Conservation (phyloP, 2,888 invertebrate genomes). For the Invenusta paracnida region DNA sequence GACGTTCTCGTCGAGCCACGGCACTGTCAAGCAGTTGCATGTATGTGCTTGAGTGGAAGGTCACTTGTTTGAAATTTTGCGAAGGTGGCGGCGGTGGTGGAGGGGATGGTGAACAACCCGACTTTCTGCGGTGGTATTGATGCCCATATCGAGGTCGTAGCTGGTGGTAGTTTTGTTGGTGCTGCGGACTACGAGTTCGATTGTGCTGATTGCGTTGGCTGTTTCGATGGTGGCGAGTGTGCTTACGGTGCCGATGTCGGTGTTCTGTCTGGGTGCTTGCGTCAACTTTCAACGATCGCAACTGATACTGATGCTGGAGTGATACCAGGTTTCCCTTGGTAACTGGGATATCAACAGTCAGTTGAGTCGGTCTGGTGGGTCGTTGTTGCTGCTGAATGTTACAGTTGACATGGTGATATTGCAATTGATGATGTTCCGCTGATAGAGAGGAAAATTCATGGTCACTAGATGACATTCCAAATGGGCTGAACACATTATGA, state of each 20-base stretch:
- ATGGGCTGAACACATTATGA: too few relatives aligned
- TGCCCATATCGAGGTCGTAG: too few relatives aligned
- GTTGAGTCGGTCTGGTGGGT: neutral
- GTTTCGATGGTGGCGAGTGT: neutral
- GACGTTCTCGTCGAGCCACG: slow-evolving; percentile 20
- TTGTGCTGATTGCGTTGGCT: neutral
- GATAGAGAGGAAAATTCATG: too few relatives aligned
- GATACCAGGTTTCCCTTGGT: too few relatives aligned
- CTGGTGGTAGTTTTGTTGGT: neutral
- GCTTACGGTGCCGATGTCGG: neutral
- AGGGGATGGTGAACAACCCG: too few relatives aligned
- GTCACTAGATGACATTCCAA: neutral
- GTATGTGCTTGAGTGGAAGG: slow-evolving; percentile 30
- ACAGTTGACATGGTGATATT: neutral
- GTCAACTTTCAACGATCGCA: too few relatives aligned
- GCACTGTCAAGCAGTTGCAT: slow-evolving; percentile 34
- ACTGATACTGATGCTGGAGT: too few relatives aligned
- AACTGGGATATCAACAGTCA: too few relatives aligned
- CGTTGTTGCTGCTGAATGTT: too few relatives aligned
- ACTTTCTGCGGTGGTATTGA: too few relatives aligned
- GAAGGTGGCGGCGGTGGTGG: neutral
- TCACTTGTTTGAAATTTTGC: slow-evolving; percentile 19
- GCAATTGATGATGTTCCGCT: too few relatives aligned
- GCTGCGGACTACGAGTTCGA: neutral
- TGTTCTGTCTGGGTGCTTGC: slow-evolving; percentile 36